A percentile compares a stretch with the other conserved stretches of the same genome.
Evolutionary conservation across 2,888 invertebrate genomes (phyloP).

Genomic region (Oligia strigilis): DNA sequence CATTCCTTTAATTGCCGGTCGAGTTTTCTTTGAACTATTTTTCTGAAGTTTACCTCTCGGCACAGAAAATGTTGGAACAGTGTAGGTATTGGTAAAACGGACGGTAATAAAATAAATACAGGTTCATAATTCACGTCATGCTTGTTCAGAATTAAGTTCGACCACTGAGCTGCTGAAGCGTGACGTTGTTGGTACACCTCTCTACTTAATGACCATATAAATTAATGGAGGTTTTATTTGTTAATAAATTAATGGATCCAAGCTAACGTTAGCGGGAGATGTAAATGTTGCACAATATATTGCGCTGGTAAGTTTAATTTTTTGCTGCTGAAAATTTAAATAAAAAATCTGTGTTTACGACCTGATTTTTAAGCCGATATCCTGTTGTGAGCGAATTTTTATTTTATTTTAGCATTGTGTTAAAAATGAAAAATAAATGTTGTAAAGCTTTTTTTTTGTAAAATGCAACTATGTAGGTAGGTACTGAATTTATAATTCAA

Average conservation of each 20-base stretch:
- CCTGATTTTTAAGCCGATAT: constrained; percentile 29
- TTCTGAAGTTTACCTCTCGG: not conserved
- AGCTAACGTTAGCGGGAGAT: constrained; percentile 37
- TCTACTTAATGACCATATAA: constrained; percentile 36
- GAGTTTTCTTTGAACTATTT: not conserved
- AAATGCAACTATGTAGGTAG: not conserved
- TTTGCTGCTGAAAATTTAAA: constrained; percentile 10
- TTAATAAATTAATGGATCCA: constrained; percentile 49
- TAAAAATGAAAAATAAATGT: not conserved
- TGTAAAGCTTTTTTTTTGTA: not conserved
- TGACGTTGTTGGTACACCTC: constrained; percentile 51
- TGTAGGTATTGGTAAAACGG: not conserved
- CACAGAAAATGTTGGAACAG: not conserved
- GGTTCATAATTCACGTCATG: constrained; percentile 43
- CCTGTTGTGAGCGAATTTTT: not conserved
- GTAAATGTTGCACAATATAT: constrained; percentile 47
- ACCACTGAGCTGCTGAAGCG: constrained; percentile 42
- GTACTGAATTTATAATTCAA: not conserved
- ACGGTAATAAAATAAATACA: constrained; percentile 38
- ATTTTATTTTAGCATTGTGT: not conserved
- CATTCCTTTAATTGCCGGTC: constrained; percentile 37
- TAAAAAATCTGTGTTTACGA: constrained; percentile 41
- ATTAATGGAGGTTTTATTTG: constrained; percentile 41
- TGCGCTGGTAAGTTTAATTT: constrained; percentile 18
- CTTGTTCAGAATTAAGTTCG: constrained; percentile 48